These are phyloP conservation scores for Cinara cedri DNA, from an alignment of 2,888 invertebrate species.

Conservation along the genomic window DNA sequence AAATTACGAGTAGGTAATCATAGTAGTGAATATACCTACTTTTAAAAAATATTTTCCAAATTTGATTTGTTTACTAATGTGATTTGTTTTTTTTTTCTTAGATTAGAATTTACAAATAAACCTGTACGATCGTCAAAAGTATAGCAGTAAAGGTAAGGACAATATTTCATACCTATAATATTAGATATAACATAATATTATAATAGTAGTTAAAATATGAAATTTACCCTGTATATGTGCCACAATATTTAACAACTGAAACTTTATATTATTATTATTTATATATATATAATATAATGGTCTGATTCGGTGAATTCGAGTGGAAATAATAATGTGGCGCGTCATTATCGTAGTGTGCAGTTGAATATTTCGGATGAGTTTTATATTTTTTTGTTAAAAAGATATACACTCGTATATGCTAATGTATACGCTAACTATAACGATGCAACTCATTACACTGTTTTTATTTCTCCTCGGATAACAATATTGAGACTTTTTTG, in stretches of 20 bases:
- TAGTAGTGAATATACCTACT: no score
- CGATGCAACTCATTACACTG: slow-evolving; percentile 1
- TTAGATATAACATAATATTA: no score
- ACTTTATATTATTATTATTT: not conserved
- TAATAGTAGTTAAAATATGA: not conserved
- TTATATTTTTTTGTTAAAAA: slow-evolving; percentile 4
- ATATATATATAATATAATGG: not conserved
- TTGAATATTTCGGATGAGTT: not conserved
- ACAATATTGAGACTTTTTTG: not conserved
- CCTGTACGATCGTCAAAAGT: no score
- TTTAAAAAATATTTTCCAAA: no score
- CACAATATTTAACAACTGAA: not conserved
- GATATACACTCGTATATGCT: not conserved
- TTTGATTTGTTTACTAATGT: no score
- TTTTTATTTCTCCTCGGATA: slow-evolving; percentile 5
- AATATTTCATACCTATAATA: no score
- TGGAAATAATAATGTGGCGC: slow-evolving; percentile 8
- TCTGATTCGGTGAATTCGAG: not conserved
- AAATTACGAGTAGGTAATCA: no score
- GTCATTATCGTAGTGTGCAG: slow-evolving; percentile 3
- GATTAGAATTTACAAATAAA: not conserved
- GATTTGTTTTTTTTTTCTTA: not conserved
- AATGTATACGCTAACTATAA: slow-evolving; percentile 13
- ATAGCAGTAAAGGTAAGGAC: not conserved
- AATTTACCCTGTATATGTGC: not conserved